Percentiles rank a stretch among this genome's conserved stretches.
phyloP scores from a whole-genome alignment of 37 sponge, comb jelly and placozoan genomes.

The Crambe crambe region DNA sequence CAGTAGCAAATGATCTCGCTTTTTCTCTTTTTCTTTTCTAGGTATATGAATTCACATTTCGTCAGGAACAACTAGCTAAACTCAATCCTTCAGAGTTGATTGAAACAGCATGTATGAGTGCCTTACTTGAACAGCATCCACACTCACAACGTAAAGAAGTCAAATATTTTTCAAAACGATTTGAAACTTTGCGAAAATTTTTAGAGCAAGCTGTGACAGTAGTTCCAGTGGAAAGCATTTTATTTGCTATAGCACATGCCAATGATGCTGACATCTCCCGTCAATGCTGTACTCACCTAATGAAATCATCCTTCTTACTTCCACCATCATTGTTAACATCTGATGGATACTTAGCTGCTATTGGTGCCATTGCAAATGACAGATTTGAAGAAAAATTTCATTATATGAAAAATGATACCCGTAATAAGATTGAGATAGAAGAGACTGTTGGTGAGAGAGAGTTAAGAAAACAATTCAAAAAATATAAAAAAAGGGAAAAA shows the following conservation, averaged over 20 bases:
- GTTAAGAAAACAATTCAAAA: neutral
- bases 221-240: constrained; percentile 62
- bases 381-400: neutral
- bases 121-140: constrained; percentile 50
- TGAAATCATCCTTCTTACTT: neutral
- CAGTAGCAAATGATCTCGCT: neutral
- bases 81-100: constrained; percentile 55
- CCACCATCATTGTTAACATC: constrained; percentile 21
- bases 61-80: constrained; percentile 63
- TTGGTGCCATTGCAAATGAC: neutral
- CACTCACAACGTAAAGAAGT: neutral
- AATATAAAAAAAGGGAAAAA: neutral
- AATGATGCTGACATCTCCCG: neutral
- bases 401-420: neutral
- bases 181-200: constrained; percentile 10
- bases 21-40: neutral
- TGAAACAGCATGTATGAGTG: constrained; percentile 41
- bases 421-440: neutral
- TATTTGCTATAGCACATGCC: constrained; percentile 33
- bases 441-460: too few species aligned
- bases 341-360: neutral
- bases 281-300: constrained; percentile 23
- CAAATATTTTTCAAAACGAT: constrained; percentile 15
- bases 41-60: constrained; percentile 21
- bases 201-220: constrained; percentile 47